Evolutionary conservation across 92 coral and sea anemone genomes (phyloP).

Genomic region (Metridium senile): DNA sequence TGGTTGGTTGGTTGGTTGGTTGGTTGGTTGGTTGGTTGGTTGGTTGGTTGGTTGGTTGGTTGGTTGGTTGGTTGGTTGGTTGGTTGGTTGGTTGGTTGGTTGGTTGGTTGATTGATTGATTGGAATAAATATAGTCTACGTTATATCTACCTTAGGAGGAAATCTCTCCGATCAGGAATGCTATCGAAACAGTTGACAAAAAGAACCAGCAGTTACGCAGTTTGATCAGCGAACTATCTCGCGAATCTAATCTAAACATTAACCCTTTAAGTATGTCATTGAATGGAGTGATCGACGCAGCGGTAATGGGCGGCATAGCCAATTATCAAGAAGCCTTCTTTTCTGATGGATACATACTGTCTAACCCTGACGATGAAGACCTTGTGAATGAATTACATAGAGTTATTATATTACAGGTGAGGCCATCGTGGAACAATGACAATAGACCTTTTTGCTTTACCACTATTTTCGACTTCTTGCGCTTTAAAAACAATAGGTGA

Average conservation of each 20-base stretch:
- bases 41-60: too few species aligned
- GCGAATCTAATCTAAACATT: slow-evolving; percentile 64
- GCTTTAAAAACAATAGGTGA: too few species aligned
- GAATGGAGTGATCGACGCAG: slow-evolving; percentile 97
- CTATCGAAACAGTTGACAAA: slow-evolving; percentile 90
- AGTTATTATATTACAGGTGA: slow-evolving; percentile 80
- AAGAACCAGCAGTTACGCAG: slow-evolving; percentile 84
- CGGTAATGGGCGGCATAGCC: slow-evolving; percentile 97
- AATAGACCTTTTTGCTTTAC: too few species aligned
- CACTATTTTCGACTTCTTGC: too few species aligned
- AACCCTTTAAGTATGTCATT: slow-evolving; percentile 95
- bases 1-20: too few species aligned
- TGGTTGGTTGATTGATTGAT: too few species aligned
- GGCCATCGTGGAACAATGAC: too few species aligned
- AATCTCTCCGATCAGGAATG: slow-evolving; percentile 89
- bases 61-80: too few species aligned
- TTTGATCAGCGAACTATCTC: slow-evolving; percentile 62
- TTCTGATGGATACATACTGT: slow-evolving; percentile 61
- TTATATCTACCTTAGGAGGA: slow-evolving; percentile 63
- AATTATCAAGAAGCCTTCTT: slow-evolving; percentile 94
- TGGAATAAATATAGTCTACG: too few species aligned
- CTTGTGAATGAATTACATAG: slow-evolving; percentile 63
- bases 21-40: too few species aligned
- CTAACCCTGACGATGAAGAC: slow-evolving; percentile 73
- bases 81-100: too few species aligned